Evolutionary conservation across 2,797 vertebrate genomes (phyloP).

Genomic region (Neosalanx taihuensis): DNA sequence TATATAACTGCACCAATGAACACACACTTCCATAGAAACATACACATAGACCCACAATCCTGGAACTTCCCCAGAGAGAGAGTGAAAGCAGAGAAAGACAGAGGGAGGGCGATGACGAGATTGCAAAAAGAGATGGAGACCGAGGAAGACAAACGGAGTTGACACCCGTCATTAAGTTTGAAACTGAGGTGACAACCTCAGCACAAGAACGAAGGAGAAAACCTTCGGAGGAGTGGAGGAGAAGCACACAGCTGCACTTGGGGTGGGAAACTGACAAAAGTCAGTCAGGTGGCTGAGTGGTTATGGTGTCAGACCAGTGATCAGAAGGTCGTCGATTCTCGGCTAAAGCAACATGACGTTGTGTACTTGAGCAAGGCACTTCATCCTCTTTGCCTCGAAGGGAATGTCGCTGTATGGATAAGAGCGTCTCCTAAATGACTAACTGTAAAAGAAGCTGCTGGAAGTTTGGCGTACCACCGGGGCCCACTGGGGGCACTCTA

Average conservation of each 20-base stretch:
- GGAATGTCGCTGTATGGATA: too few relatives aligned
- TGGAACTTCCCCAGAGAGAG: slow-evolving; percentile 3
- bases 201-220: slow-evolving; percentile 2
- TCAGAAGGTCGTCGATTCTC: too few relatives aligned
- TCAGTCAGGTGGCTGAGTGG: too few relatives aligned
- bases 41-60: slow-evolving; percentile 1
- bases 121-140: not conserved
- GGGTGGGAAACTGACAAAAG: slow-evolving; percentile 27
- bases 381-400: too few relatives aligned
- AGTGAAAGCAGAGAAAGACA: not conserved
- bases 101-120: not conserved
- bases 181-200: slow-evolving; percentile 18
- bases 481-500: not conserved
- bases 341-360: too few relatives aligned
- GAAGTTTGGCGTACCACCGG: not conserved
- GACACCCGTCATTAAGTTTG: not conserved
- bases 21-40: slow-evolving; percentile 43
- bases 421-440: too few relatives aligned
- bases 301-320: too few relatives aligned
- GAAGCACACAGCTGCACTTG: too few relatives aligned
- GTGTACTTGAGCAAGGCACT: too few relatives aligned
- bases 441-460: too few relatives aligned
- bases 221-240: too few relatives aligned
- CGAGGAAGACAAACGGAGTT: slow-evolving; percentile 1
- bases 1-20: slow-evolving; percentile 58